Evolutionary conservation across 2,888 invertebrate species (phyloP).

Genomic region (Morpho achilles): DNA sequence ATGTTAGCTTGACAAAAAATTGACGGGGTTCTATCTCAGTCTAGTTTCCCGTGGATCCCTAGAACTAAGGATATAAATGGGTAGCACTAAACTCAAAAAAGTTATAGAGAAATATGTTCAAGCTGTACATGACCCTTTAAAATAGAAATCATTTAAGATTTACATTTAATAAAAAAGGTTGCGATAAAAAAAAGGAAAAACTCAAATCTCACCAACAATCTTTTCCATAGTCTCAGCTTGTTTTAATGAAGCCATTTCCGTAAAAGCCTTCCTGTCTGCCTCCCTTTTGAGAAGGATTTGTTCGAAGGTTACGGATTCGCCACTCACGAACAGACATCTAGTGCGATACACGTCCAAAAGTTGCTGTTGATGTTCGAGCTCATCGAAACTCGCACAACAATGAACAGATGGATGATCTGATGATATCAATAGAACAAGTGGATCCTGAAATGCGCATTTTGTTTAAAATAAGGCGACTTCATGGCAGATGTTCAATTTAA

Average conservation of each 20-base stretch:
- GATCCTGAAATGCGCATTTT: constrained; percentile 55
- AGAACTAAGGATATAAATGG: too few species aligned
- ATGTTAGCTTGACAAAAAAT: too few species aligned
- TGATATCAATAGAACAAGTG: constrained; percentile 71
- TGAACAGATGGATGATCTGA: constrained; percentile 74
- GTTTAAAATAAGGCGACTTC: too few species aligned
- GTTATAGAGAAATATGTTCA: too few species aligned
- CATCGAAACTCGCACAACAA: constrained; percentile 73
- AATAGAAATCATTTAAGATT: too few species aligned
- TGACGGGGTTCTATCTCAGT: too few species aligned
- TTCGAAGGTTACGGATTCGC: constrained; percentile 69
- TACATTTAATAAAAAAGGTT: too few species aligned
- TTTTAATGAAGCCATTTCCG: constrained; percentile 72
- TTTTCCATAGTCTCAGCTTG: constrained; percentile 74
- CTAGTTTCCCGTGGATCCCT: too few species aligned
- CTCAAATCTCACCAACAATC: constrained; percentile 23
- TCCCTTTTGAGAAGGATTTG: constrained; percentile 68
- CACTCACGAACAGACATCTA: constrained; percentile 72
- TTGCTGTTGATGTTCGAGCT: constrained; percentile 68
- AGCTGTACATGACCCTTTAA: too few species aligned
- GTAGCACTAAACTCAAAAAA: too few species aligned
- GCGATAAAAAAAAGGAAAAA: too few species aligned
- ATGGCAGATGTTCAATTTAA: too few species aligned
- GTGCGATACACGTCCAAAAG: constrained; percentile 72
- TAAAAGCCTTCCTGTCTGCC: constrained; percentile 68